phyloP scores from a whole-genome alignment of 2,797 vertebrate species.

The Botia kubotai region DNA sequence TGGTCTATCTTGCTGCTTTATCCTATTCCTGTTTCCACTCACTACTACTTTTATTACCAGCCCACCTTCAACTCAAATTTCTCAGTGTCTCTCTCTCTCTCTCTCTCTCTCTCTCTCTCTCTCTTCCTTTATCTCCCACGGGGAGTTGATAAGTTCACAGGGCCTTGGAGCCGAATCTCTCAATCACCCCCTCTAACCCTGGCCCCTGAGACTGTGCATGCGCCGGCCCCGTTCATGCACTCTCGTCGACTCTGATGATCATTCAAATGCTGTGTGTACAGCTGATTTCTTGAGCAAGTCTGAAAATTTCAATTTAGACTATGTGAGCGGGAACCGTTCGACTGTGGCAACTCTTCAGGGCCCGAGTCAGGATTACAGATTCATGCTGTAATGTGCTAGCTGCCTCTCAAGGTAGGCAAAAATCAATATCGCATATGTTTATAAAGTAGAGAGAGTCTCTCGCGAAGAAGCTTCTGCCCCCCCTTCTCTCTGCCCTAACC shows the following conservation, averaged over 20 bases:
- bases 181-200: conserved; percentile 46
- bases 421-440: conserved; percentile 50
- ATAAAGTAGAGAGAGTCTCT: conserved; percentile 20
- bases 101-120: conserved; percentile 42
- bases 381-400: conserved; percentile 27
- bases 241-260: conserved; percentile 32
- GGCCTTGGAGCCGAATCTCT: conserved; percentile 56
- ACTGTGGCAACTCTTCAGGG: conserved; percentile 38
- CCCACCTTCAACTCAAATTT: conserved; percentile 44
- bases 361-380: conserved; percentile 34
- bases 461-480: neutral
- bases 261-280: conserved; percentile 42
- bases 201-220: conserved; percentile 16
- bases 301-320: conserved; percentile 49
- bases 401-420: conserved; percentile 42
- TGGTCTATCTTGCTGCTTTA: conserved; percentile 14
- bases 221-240: neutral
- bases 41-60: conserved; percentile 62
- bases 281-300: conserved; percentile 43
- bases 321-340: conserved; percentile 16
- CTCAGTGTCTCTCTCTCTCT: conserved; percentile 13
- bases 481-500: conserved; percentile 39
- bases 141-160: conserved; percentile 74
- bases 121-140: conserved; percentile 53
- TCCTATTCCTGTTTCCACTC: conserved; percentile 64